Percentiles rank a stretch among this genome's conserved stretches.
Conservation (phyloP, 2,797 vertebrate species). For the Phrynocephalus vlangalii region DNA sequence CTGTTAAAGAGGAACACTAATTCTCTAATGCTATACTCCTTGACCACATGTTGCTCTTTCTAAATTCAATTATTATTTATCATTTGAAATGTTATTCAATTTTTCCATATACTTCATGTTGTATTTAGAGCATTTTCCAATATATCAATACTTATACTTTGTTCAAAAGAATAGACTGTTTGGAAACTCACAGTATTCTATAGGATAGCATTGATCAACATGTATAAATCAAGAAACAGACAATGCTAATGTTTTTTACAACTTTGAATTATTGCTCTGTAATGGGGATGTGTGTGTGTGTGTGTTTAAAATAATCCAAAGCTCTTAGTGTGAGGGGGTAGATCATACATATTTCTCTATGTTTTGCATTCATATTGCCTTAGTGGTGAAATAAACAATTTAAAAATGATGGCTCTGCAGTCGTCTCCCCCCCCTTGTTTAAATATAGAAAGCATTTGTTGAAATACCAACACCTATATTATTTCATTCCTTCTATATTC, state of each 20-base stretch:
- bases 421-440: neutral
- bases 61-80: slow-evolving; percentile 14
- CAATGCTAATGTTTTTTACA: neutral
- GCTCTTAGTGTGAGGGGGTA: neutral
- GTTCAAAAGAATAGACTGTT: slow-evolving; percentile 16
- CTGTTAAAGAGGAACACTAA: neutral
- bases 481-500: slow-evolving; percentile 35
- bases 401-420: slow-evolving; percentile 22
- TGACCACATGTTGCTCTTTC: slow-evolving; percentile 25
- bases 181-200: neutral
- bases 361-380: neutral
- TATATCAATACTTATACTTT: neutral
- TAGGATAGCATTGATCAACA: neutral
- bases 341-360: neutral
- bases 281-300: too few species aligned
- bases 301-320: neutral
- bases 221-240: neutral
- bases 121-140: slow-evolving; percentile 35
- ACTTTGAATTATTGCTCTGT: neutral
- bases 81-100: slow-evolving; percentile 35
- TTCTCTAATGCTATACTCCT: neutral
- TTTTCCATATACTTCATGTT: slow-evolving; percentile 30
- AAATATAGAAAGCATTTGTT: slow-evolving; percentile 37
- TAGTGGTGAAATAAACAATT: slow-evolving; percentile 1
- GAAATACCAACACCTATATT: slow-evolving; percentile 16